A percentile compares a stretch with the other conserved stretches of the same genome.
Conservation (phyloP, 1,140 invertebrate genomes). For the Pollicipes pollicipes region DNA sequence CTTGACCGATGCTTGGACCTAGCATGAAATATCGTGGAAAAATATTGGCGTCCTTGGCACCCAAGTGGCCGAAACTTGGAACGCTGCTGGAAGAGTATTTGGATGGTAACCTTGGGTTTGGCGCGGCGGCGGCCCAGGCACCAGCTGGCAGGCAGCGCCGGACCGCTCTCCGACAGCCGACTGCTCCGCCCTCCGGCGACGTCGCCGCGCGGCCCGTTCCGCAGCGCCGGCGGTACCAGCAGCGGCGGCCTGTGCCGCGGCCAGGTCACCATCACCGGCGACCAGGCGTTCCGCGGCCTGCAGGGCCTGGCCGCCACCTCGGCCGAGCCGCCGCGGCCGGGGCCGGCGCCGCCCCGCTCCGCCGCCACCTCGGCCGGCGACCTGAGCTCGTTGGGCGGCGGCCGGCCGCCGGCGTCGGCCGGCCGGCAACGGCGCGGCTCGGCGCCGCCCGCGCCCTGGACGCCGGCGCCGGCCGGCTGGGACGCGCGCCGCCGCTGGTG, state of each 20-base stretch:
- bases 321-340: slow-evolving; percentile 12
- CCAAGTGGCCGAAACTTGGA: too few relatives aligned
- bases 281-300: neutral
- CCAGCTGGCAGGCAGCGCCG: too few relatives aligned
- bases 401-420: slow-evolving; percentile 49
- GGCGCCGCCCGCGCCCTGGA: slow-evolving; percentile 13
- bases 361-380: slow-evolving; percentile 90
- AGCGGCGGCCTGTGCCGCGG: neutral
- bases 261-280: neutral
- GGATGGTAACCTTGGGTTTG: too few relatives aligned
- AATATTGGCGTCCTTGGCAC: too few relatives aligned
- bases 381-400: too few relatives aligned
- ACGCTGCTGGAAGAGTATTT: too few relatives aligned
- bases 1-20: too few relatives aligned
- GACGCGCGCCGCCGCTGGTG: slow-evolving; percentile 15
- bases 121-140: too few relatives aligned
- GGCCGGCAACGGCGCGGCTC: too few relatives aligned
- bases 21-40: too few relatives aligned
- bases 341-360: slow-evolving; percentile 20
- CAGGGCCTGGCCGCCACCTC: slow-evolving; percentile 11
- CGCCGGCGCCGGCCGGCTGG: slow-evolving; percentile 14
- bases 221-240: neutral
- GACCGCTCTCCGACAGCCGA: too few relatives aligned
- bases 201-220: neutral
- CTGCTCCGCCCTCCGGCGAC: neutral